Evolutionary conservation across 1,140 invertebrate genomes (phyloP).

Genomic region (Dinothrombium tinctorium): DNA sequence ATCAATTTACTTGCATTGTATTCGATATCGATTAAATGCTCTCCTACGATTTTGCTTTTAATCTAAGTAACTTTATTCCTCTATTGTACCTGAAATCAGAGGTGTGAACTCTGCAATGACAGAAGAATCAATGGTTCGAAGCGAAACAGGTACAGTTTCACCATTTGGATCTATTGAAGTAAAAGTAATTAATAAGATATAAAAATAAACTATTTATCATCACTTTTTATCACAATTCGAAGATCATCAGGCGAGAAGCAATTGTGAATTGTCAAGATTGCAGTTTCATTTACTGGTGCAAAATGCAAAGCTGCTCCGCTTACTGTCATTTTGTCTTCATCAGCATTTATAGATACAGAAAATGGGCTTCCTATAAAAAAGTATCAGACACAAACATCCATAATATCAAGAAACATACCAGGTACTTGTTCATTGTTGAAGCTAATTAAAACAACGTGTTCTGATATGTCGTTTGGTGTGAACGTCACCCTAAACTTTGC

Average conservation of each 20-base stretch:
- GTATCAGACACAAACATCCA: too few relatives aligned
- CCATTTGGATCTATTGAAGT: too few relatives aligned
- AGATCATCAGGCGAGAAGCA: too few relatives aligned
- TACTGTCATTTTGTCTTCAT: conserved; percentile 12
- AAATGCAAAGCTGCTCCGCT: conserved; percentile 11
- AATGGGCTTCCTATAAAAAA: conserved; percentile 18
- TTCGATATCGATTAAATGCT: conserved; percentile 58
- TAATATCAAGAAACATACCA: conserved; percentile 22
- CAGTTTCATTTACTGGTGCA: conserved; percentile 12
- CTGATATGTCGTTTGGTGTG: conserved; percentile 68
- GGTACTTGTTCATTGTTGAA: conserved; percentile 69
- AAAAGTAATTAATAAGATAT: too few relatives aligned
- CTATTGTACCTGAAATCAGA: too few relatives aligned
- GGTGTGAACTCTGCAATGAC: too few relatives aligned
- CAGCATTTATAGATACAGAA: conserved; percentile 12
- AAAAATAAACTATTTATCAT: too few relatives aligned
- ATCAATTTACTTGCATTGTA: conserved; percentile 48
- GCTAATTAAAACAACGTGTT: conserved; percentile 82
- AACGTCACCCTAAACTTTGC: conserved; percentile 80
- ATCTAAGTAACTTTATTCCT: too few relatives aligned
- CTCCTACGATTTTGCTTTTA: too few relatives aligned
- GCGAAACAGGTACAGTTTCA: too few relatives aligned
- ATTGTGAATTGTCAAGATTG: conserved; percentile 19
- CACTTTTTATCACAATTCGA: too few relatives aligned
- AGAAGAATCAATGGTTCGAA: too few relatives aligned